These are phyloP conservation scores for Coecobrya sp. DNA, from an alignment of 2,888 invertebrate genomes.

Conservation along the genomic window DNA sequence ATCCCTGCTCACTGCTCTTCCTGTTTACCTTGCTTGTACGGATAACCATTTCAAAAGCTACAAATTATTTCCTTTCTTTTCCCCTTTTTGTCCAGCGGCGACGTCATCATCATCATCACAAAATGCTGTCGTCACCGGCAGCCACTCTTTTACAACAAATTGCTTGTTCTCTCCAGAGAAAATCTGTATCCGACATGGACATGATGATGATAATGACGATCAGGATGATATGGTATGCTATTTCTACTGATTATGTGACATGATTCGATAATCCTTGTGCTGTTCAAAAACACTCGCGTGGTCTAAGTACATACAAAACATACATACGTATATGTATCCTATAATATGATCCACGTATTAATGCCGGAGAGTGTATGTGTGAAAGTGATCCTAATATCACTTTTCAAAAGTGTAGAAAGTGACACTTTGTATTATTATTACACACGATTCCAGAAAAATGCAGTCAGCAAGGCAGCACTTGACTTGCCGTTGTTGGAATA, in stretches of 20 bases:
- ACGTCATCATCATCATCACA: not conserved
- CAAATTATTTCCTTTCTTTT: slow-evolving; percentile 64
- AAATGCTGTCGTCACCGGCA: slow-evolving; percentile 22
- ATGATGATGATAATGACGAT: not conserved
- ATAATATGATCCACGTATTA: too few relatives aligned
- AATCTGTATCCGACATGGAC: slow-evolving; percentile 59
- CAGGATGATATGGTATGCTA: slow-evolving; percentile 24
- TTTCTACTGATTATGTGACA: slow-evolving; percentile 42
- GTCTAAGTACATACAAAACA: not conserved
- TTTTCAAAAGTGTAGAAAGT: slow-evolving; percentile 54
- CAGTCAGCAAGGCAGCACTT: not conserved
- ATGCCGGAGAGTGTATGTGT: not conserved
- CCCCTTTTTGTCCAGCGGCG: slow-evolving; percentile 39
- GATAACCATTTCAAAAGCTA: slow-evolving; percentile 33
- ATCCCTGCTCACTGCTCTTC: not conserved
- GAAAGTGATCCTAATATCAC: slow-evolving; percentile 59
- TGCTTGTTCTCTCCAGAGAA: slow-evolving; percentile 70
- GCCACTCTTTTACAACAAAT: slow-evolving; percentile 70
- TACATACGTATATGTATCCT: not conserved
- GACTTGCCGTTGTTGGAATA: too few relatives aligned
- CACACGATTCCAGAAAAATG: not conserved
- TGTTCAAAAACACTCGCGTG: slow-evolving; percentile 4
- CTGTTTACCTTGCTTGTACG: slow-evolving; percentile 33
- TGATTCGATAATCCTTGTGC: slow-evolving; percentile 27
- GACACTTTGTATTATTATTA: slow-evolving; percentile 73